Percentiles rank a stretch among this genome's conserved stretches.
Evolutionary conservation across 2,888 invertebrate species (phyloP).

Genomic region (Hypomecis punctinalis): DNA sequence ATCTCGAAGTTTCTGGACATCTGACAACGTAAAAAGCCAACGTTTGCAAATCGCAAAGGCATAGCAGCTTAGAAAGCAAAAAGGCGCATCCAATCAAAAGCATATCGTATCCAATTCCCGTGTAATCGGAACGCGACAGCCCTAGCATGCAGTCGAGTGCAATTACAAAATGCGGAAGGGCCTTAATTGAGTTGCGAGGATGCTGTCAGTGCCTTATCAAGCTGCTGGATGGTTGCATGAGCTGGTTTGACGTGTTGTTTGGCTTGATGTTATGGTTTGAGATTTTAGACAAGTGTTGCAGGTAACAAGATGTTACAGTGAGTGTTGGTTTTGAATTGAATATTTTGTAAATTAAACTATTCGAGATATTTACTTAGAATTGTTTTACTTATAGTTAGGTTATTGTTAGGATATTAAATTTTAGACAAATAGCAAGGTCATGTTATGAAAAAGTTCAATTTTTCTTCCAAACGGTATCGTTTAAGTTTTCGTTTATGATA

Average conservation of each 20-base stretch:
- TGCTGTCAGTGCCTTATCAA: constrained; percentile 26
- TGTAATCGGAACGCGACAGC: constrained; percentile 18
- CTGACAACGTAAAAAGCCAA: neutral
- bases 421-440: no score
- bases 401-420: no score
- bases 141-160: constrained; percentile 32
- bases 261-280: neutral
- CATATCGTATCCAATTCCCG: constrained; percentile 26
- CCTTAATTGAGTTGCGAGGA: constrained; percentile 35
- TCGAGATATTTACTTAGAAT: no score
- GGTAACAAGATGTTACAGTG: neutral
- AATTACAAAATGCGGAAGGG: constrained; percentile 35
- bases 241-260: constrained; percentile 14
- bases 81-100: constrained; percentile 24
- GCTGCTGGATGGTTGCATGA: constrained; percentile 12
- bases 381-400: no score
- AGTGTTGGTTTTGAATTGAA: neutral
- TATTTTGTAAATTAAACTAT: no score
- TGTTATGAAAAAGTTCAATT: no score
- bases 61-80: constrained; percentile 25
- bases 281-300: neutral
- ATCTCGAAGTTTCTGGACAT: no score
- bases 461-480: no score
- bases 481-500: no score
- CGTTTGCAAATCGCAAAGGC: constrained; percentile 3